Percentiles rank a stretch among this genome's conserved stretches.
Evolutionary conservation across 1,140 invertebrate genomes (phyloP).

Genomic region (Lethocerus indicus): DNA sequence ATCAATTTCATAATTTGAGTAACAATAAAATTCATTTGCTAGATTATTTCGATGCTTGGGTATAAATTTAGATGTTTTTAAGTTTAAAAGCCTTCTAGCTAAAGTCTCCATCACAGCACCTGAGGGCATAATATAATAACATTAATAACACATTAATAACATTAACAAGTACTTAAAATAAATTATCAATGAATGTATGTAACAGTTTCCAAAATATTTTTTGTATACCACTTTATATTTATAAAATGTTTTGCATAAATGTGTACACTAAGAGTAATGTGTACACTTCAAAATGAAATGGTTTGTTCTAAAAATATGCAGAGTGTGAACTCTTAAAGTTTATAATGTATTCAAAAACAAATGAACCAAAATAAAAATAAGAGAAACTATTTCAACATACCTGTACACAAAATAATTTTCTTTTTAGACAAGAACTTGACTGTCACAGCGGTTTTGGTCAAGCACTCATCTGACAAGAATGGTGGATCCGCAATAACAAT

Average conservation of each 20-base stretch:
- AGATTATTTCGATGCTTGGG: not conserved
- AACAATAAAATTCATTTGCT: not conserved
- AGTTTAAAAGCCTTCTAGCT: not conserved
- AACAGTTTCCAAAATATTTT: too few species aligned
- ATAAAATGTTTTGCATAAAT: constrained; percentile 3
- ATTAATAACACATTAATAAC: too few species aligned
- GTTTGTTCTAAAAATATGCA: not conserved
- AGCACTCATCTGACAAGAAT: constrained; percentile 84
- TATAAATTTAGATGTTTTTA: not conserved
- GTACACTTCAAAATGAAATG: not conserved
- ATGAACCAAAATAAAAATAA: constrained; percentile 9
- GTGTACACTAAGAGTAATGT: constrained; percentile 2
- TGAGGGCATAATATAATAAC: too few species aligned
- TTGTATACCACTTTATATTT: too few species aligned
- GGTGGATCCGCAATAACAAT: constrained; percentile 86
- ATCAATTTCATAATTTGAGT: not conserved
- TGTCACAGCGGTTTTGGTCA: constrained; percentile 65
- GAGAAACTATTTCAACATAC: constrained; percentile 25
- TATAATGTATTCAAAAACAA: not conserved
- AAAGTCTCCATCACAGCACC: not conserved
- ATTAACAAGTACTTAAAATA: too few species aligned
- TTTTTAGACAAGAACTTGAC: constrained; percentile 57
- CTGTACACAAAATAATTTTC: constrained; percentile 81
- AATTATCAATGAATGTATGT: too few species aligned
- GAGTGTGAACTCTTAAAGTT: too few species aligned